phyloP scores from a whole-genome alignment of 2,888 invertebrate species.

The Lithosia quadra region DNA sequence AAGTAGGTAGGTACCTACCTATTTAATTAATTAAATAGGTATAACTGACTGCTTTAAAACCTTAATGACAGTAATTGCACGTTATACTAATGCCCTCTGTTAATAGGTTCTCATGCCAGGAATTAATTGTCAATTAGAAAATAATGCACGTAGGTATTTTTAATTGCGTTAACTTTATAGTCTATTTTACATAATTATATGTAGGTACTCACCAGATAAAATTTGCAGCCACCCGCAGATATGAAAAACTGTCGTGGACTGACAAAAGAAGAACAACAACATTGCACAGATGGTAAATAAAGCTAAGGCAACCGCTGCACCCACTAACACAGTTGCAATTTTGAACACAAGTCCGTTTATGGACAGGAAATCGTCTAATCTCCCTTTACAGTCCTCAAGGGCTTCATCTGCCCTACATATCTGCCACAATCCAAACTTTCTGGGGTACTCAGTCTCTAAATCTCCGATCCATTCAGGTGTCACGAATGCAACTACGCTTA shows the following conservation, averaged over 20 bases:
- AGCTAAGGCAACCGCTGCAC: conserved; percentile 94
- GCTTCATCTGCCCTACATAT: conserved; percentile 93
- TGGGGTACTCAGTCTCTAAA: conserved; percentile 94
- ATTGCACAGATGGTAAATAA: conserved; percentile 95
- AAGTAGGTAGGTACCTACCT: neutral
- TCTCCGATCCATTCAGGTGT: conserved; percentile 98
- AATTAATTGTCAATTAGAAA: neutral
- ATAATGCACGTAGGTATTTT: no score
- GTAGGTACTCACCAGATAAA: conserved; percentile 94
- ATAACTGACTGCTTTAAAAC: neutral
- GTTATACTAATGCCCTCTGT: neutral
- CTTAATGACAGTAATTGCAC: neutral
- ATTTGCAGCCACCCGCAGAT: conserved; percentile 98
- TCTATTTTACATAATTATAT: neutral
- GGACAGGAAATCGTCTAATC: conserved; percentile 93
- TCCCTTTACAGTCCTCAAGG: conserved; percentile 94
- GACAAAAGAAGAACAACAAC: conserved; percentile 97
- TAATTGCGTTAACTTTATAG: neutral
- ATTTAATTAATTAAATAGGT: neutral
- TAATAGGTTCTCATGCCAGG: neutral
- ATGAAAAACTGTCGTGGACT: conserved; percentile 96
- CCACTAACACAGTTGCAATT: conserved; percentile 96
- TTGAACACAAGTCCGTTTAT: conserved; percentile 94
- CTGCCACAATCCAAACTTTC: conserved; percentile 97
- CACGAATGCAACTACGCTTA: conserved; percentile 97